These are phyloP conservation scores for Heliconius charithonia DNA, from an alignment of 2,888 invertebrate species.

Conservation along the genomic window DNA sequence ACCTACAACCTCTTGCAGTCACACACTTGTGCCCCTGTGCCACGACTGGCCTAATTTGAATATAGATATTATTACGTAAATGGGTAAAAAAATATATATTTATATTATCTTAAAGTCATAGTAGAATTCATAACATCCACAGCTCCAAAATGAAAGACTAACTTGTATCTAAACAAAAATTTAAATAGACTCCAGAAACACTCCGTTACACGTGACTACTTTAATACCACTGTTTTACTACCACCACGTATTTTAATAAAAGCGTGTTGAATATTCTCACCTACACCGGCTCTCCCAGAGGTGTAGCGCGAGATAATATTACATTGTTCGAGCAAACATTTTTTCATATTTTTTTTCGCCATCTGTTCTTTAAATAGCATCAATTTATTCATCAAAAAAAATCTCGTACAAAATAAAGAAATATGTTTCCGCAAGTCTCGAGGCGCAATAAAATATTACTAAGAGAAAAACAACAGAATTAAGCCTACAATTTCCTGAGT, in stretches of 20 bases:
- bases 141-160: background rate
- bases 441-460: conserved; percentile 29
- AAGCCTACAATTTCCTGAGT: conserved; percentile 30
- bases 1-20: background rate
- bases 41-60: too few species aligned
- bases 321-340: conserved; percentile 14
- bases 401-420: conserved; percentile 23
- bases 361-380: conserved; percentile 20
- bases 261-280: background rate
- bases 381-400: conserved; percentile 5
- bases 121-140: background rate
- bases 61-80: background rate
- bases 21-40: too few species aligned
- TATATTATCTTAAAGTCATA: background rate
- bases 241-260: conserved; percentile 10
- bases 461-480: conserved; percentile 31
- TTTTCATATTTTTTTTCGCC: conserved; percentile 9
- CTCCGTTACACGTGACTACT: background rate
- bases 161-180: background rate
- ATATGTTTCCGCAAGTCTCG: conserved; percentile 23
- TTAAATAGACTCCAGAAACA: conserved; percentile 14
- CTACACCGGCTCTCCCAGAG: background rate
- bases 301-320: conserved; percentile 1
- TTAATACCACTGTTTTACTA: background rate
- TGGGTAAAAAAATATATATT: background rate